Conservation (phyloP, 2,888 invertebrate genomes). For the Andrena bicolor region DNA sequence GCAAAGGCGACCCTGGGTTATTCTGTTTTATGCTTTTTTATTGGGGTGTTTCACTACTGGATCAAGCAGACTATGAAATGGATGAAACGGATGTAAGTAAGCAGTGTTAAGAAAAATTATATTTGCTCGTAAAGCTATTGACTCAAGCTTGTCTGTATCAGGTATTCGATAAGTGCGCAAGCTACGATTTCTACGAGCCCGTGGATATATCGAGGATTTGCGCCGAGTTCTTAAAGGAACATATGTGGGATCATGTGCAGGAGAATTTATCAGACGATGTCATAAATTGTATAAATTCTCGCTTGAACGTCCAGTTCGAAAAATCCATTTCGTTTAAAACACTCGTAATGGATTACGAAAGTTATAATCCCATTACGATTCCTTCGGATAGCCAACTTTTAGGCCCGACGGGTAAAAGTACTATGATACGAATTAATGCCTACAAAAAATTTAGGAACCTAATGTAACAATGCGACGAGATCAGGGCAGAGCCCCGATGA, state of each 20-base stretch:
- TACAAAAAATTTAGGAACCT: conserved; percentile 56
- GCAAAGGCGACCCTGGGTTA: conserved; percentile 55
- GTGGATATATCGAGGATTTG: conserved; percentile 70
- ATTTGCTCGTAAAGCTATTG: not conserved
- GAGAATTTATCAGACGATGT: conserved; percentile 56
- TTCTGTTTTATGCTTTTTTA: conserved; percentile 76
- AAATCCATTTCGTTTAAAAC: conserved; percentile 63
- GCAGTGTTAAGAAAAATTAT: not conserved
- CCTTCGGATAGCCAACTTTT: conserved; percentile 63
- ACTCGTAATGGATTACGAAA: conserved; percentile 68
- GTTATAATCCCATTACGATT: conserved; percentile 56
- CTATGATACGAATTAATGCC: conserved; percentile 69
- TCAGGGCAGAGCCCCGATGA: not conserved
- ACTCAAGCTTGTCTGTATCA: conserved; percentile 49
- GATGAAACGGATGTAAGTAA: conserved; percentile 81
- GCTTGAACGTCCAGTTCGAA: conserved; percentile 52
- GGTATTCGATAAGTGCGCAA: conserved; percentile 81
- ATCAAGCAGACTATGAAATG: conserved; percentile 78
- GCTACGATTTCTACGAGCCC: conserved; percentile 79
- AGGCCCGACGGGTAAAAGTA: conserved; percentile 77
- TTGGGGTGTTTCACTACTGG: conserved; percentile 78
- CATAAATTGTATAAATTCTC: conserved; percentile 71
- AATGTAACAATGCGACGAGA: conserved; percentile 1
- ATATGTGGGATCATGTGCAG: conserved; percentile 48
- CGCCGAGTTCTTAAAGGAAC: conserved; percentile 37